Percentiles rank a stretch among this genome's conserved stretches.
These are phyloP conservation scores for Nebria salina DNA, from an alignment of 2,888 invertebrate genomes.

Conservation along the genomic window DNA sequence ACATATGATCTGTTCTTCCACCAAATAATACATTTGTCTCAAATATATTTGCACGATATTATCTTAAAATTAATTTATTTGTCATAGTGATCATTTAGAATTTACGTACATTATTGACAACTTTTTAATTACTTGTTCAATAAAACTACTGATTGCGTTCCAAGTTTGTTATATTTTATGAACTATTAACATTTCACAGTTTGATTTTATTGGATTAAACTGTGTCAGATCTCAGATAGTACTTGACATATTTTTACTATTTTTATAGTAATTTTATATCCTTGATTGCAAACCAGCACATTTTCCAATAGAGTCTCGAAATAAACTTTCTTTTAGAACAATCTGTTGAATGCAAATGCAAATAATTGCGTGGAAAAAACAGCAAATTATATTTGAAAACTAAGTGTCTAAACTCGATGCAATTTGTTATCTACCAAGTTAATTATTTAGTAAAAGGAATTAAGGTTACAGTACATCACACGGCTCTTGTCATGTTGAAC, in stretches of 20 bases:
- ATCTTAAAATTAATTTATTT: no score
- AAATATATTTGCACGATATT: no score
- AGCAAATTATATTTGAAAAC: neutral
- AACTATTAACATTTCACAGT: neutral
- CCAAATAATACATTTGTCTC: no score
- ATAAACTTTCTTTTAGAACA: neutral
- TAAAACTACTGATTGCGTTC: no score
- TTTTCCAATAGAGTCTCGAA: neutral
- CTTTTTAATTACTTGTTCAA: no score
- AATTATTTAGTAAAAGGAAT: constrained; percentile 20
- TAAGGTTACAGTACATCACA: constrained; percentile 30
- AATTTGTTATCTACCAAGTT: constrained; percentile 19
- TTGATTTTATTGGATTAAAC: neutral
- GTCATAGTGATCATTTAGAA: no score
- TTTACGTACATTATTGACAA: no score
- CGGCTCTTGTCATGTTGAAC: neutral
- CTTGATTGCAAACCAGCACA: neutral
- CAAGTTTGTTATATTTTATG: no score
- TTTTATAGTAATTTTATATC: neutral
- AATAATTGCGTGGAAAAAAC: neutral
- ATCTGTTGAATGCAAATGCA: neutral
- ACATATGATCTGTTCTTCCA: no score
- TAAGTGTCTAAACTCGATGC: neutral
- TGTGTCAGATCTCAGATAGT: neutral
- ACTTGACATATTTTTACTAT: neutral